Percentiles rank a stretch among this genome's conserved stretches.
phyloP scores from a whole-genome alignment of 2,113 vertebrate species.

The Piaya cayana region DNA sequence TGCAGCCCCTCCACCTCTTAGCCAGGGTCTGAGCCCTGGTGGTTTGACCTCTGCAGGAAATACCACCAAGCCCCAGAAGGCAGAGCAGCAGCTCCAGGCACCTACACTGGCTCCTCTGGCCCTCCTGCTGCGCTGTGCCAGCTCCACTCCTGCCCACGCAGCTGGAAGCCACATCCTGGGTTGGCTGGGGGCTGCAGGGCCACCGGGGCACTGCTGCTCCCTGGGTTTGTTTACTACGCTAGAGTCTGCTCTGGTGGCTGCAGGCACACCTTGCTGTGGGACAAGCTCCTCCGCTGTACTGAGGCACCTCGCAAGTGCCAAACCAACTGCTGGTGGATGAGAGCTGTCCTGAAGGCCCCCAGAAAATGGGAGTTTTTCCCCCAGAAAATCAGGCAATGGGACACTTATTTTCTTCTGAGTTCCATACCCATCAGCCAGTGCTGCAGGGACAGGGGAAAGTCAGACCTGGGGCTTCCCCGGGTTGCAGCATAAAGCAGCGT shows the following conservation, averaged over 20 bases:
- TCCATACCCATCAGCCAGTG: background rate
- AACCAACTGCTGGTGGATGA: background rate
- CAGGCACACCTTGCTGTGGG: fast-evolving
- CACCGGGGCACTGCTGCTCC: fast-evolving
- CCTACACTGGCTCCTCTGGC: background rate
- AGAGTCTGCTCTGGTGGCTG: fast-evolving
- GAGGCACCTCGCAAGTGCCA: background rate
- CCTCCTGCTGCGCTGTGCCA: background rate
- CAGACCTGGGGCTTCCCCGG: background rate
- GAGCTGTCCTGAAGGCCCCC: background rate
- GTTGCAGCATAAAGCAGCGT: fast-evolving
- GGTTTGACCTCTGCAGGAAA: background rate
- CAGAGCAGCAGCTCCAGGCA: background rate
- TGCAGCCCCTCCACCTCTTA: fast-evolving
- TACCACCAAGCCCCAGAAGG: fast-evolving
- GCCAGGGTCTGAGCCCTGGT: background rate
- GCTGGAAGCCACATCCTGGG: background rate
- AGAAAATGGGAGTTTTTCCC: background rate
- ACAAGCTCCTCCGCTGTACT: fast-evolving
- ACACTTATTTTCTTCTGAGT: fast-evolving
- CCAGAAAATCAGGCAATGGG: background rate
- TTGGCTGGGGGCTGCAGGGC: background rate
- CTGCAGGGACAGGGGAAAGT: background rate
- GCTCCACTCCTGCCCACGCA: background rate
- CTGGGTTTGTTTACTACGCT: fast-evolving